These are phyloP conservation scores for Channallabes apus DNA, from an alignment of 2,797 vertebrate genomes.

Conservation along the genomic window DNA sequence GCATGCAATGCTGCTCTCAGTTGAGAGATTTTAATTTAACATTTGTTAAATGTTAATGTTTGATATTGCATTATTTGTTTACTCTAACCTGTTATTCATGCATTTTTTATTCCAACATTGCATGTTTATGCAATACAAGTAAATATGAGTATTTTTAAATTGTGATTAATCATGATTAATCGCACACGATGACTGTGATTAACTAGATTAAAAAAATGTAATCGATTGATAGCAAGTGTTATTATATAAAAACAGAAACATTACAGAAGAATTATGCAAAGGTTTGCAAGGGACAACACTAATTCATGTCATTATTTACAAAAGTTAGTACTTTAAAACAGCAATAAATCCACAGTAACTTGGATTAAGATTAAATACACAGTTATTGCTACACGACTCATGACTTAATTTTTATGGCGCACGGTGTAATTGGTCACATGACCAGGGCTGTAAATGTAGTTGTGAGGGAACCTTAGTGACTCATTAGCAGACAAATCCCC, in stretches of 20 bases:
- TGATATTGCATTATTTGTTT: too few relatives aligned
- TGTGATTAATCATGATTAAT: too few relatives aligned
- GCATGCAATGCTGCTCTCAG: too few relatives aligned
- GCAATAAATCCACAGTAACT: neutral
- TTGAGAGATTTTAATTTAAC: too few relatives aligned
- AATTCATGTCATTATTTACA: neutral
- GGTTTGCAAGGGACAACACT: too few relatives aligned
- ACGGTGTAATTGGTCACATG: neutral
- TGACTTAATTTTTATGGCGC: neutral
- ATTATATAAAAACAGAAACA: neutral
- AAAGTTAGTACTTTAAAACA: neutral
- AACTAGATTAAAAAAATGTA: too few relatives aligned
- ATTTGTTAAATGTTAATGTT: too few relatives aligned
- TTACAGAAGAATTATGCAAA: neutral
- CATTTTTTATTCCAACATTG: too few relatives aligned
- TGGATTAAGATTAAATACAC: neutral
- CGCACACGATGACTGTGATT: too few relatives aligned
- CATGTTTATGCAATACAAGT: too few relatives aligned
- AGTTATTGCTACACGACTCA: neutral
- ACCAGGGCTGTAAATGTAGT: neutral
- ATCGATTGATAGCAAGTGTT: neutral
- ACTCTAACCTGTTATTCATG: too few relatives aligned
- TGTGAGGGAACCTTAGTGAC: neutral
- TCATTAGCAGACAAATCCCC: slow-evolving; percentile 1
- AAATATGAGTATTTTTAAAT: too few relatives aligned